Conservation (phyloP, 2,113 vertebrate genomes). For the Gulo gulo region DNA sequence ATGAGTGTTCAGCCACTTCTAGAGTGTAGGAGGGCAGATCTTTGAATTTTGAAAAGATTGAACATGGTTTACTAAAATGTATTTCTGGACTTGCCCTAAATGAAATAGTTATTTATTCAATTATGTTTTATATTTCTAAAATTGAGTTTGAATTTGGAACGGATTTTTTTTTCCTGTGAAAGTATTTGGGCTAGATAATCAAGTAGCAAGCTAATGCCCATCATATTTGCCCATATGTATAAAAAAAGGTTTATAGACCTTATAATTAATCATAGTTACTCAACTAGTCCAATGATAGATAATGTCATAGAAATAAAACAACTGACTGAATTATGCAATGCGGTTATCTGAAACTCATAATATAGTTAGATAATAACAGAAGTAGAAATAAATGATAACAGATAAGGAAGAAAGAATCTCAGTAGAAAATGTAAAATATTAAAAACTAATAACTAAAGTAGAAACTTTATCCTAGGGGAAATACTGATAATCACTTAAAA, state of each 20-base stretch:
- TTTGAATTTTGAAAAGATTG: slow-evolving; percentile 36
- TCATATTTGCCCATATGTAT: not conserved
- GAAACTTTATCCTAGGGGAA: not conserved
- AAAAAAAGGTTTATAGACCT: not conserved
- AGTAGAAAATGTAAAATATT: slow-evolving; percentile 25
- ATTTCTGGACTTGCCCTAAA: slow-evolving; percentile 28
- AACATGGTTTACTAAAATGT: slow-evolving; percentile 43
- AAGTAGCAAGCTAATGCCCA: not conserved
- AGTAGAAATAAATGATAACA: not conserved
- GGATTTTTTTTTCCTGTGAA: slow-evolving; percentile 15
- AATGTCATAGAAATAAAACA: not conserved
- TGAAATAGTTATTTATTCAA: slow-evolving; percentile 43
- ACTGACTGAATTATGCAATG: not conserved
- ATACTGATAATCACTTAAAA: not conserved
- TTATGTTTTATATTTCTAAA: slow-evolving; percentile 10
- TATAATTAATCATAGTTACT: not conserved
- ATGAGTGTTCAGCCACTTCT: slow-evolving; percentile 34
- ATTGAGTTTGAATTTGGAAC: slow-evolving; percentile 32
- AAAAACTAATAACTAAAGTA: not conserved
- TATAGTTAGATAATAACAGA: not conserved
- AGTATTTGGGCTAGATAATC: not conserved
- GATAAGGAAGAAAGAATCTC: not conserved
- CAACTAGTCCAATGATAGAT: not conserved
- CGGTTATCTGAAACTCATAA: not conserved
- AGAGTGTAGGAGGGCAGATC: slow-evolving; percentile 5